phyloP scores from a whole-genome alignment of 1,140 invertebrate genomes.

The Dendrolimus kikuchii region DNA sequence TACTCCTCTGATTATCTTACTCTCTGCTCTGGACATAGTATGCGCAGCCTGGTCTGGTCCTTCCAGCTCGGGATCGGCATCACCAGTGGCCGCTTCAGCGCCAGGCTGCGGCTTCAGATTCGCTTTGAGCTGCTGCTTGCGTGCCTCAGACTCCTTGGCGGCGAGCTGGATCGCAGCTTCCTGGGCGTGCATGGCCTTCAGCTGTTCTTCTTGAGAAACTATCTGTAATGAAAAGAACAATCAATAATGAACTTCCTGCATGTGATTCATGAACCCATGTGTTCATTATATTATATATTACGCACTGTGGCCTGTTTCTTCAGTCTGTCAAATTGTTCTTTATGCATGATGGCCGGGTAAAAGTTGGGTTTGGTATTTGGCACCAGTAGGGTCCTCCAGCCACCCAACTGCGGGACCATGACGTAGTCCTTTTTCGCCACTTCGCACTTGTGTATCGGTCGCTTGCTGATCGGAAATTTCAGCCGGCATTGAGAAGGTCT shows the following conservation, averaged over 20 bases:
- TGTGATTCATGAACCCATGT: no score
- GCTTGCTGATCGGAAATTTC: constrained; percentile 44
- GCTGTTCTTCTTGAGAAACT: constrained; percentile 43
- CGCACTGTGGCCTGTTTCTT: constrained; percentile 52
- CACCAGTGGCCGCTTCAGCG: constrained; percentile 35
- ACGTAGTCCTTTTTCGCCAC: constrained; percentile 30
- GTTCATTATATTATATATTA: neutral
- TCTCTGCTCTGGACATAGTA: constrained; percentile 48
- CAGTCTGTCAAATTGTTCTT: constrained; percentile 46
- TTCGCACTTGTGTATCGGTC: constrained; percentile 57
- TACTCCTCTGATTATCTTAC: constrained; percentile 35
- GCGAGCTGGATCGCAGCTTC: constrained; percentile 43
- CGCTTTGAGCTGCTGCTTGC: constrained; percentile 42
- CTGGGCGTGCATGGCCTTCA: constrained; percentile 46
- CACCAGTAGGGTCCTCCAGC: constrained; percentile 39
- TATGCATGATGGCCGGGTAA: constrained; percentile 59
- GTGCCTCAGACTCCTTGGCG: constrained; percentile 43
- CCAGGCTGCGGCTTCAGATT: constrained; percentile 45
- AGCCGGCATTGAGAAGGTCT: constrained; percentile 54
- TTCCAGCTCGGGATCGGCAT: constrained; percentile 45
- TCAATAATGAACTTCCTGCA: neutral
- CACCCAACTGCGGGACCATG: constrained; percentile 32
- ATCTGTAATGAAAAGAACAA: constrained; percentile 28
- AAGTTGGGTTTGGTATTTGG: constrained; percentile 46
- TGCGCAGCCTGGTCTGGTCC: constrained; percentile 54